These are phyloP conservation scores for Augochlora pura DNA, from an alignment of 1,140 invertebrate genomes.

Conservation along the genomic window DNA sequence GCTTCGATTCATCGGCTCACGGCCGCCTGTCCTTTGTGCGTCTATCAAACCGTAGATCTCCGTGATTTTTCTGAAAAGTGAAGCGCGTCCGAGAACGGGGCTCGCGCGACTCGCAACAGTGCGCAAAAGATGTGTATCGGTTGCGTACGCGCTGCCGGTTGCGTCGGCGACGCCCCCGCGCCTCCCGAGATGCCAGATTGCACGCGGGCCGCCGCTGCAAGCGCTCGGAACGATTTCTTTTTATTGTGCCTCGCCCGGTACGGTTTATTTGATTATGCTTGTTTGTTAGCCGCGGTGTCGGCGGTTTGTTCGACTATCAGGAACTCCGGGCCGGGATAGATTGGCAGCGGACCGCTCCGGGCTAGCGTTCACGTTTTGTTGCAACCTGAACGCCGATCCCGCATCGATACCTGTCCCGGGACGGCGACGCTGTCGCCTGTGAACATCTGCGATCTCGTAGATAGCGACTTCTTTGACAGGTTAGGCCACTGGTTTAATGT, in stretches of 20 bases:
- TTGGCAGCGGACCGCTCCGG: background rate
- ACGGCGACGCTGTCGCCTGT: background rate
- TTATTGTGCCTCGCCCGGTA: constrained; percentile 22
- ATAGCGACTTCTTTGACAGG: no score
- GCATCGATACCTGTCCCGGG: background rate
- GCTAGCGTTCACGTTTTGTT: constrained; percentile 1
- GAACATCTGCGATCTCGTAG: background rate
- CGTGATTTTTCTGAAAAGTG: constrained; percentile 33
- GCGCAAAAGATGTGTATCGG: constrained; percentile 61
- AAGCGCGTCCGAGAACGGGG: constrained; percentile 21
- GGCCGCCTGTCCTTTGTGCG: background rate
- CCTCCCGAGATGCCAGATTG: constrained; percentile 62
- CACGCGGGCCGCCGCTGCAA: constrained; percentile 38
- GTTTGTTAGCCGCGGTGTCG: constrained; percentile 34
- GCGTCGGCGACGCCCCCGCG: constrained; percentile 67
- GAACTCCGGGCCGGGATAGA: background rate
- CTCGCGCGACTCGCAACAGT: constrained; percentile 45
- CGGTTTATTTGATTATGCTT: constrained; percentile 34
- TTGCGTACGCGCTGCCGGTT: constrained; percentile 56
- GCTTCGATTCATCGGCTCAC: background rate
- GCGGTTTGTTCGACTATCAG: constrained; percentile 4
- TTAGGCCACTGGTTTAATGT: no score
- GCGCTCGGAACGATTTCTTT: constrained; percentile 49
- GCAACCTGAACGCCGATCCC: background rate
- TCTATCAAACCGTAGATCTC: constrained; percentile 24